Conservation (phyloP, 2,113 vertebrate genomes). For the Planiliza haematocheilus region DNA sequence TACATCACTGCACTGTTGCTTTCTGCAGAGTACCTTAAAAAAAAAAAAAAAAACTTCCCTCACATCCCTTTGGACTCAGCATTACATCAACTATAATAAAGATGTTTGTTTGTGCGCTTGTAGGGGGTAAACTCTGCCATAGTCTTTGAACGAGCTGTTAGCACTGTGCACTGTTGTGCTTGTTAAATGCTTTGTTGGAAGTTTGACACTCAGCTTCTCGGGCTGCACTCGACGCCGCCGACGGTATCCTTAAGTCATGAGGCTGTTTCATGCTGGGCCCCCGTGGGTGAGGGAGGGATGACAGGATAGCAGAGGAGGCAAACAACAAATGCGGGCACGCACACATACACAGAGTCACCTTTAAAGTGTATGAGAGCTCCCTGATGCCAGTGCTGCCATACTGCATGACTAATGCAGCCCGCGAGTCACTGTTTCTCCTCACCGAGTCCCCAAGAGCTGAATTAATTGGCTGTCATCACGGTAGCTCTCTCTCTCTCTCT, state of each 20-base stretch:
- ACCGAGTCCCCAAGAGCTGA: constrained; percentile 72
- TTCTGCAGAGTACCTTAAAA: constrained; percentile 12
- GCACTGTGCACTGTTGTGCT: constrained; percentile 64
- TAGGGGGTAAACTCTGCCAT: constrained; percentile 53
- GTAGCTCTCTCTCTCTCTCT: constrained; percentile 46
- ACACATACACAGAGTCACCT: constrained; percentile 69
- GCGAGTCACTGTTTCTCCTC: constrained; percentile 74
- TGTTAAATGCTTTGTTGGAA: constrained; percentile 78
- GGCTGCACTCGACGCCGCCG: constrained; percentile 54
- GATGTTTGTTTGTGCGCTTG: constrained; percentile 63
- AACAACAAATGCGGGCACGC: constrained; percentile 61
- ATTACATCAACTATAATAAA: constrained; percentile 55
- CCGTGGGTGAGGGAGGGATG: constrained; percentile 67
- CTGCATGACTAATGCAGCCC: constrained; percentile 80
- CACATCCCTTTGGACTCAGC: constrained; percentile 45
- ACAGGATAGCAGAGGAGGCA: constrained; percentile 68
- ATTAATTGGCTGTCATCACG: constrained; percentile 84
- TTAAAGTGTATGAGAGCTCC: constrained; percentile 76
- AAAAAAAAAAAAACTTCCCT: not conserved
- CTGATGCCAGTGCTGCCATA: constrained; percentile 70
- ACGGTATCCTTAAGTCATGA: constrained; percentile 72
- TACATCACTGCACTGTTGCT: constrained; percentile 22
- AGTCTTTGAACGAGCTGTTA: constrained; percentile 70
- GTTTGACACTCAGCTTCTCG: constrained; percentile 66
- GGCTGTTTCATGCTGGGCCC: constrained; percentile 71